Evolutionary conservation across 2,113 vertebrate genomes (phyloP), one percentile per base, ranked within the genome.

Genomic region (Bagarius yarrelli): DNA sequence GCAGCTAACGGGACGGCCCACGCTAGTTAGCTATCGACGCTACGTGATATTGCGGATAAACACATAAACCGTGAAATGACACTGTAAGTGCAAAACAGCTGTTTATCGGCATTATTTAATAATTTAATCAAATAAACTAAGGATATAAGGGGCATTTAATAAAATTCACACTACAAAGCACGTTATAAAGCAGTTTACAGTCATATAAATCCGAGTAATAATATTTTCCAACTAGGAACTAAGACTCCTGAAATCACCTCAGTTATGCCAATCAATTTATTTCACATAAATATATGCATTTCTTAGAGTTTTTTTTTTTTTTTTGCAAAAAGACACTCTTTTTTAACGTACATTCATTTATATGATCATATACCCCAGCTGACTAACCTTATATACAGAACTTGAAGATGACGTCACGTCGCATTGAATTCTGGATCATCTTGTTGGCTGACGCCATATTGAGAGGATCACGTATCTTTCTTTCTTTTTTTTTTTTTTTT

Each of bases 1-100:
- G 73, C 73, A 76, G 73, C 55, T 59, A 76, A 59, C 73, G 73
- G 78, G 55, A 30, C 64, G 34, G 25, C 67, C 53, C 78, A 50
- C 64, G 53, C 55, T 32, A 80, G 56, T 34, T n/a, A n/a, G n/a
- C n/a, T n/a, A n/a, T 40, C 6, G 32, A 32, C 59, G 55, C 73
- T 76, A 11, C 40, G 64, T 80, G 55, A 53, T 47, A 32, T n/a
- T 80, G 36, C 66, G 47, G 36, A 55, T 55, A 34, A 53, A 73
- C 16, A 73, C 50, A 21, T 30, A 72, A 50, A 18, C n/a, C 40
- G 6, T n/a, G 14, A 71, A 52, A 30, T 27, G 23, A 21, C 53
- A 55, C 18, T 21, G 19, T 5, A 55, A 21, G 5, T 8, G 1
- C 6, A 23, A 32, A 55, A 21, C 27, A 5, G 0, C n/a, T 8